Conservation (phyloP, 2,113 vertebrate genomes). For the Psilopsiagon aymara region DNA sequence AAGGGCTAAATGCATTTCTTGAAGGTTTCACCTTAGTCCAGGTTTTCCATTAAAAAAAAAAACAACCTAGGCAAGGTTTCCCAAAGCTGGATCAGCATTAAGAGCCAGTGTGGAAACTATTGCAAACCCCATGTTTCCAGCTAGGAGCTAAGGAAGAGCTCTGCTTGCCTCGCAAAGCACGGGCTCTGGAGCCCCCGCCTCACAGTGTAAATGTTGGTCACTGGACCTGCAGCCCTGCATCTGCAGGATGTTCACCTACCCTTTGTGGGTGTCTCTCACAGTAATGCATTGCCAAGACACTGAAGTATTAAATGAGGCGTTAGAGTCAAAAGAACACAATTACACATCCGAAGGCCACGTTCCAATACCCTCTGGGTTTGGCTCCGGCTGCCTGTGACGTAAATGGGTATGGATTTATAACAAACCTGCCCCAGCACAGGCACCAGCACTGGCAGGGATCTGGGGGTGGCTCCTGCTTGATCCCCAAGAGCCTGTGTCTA, state of each 20-base stretch:
- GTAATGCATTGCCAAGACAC: background rate
- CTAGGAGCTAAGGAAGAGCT: background rate
- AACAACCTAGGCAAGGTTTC: background rate
- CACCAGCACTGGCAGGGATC: background rate
- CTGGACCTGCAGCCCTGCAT: background rate
- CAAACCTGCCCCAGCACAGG: background rate
- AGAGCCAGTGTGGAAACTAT: background rate
- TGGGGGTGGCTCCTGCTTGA: background rate
- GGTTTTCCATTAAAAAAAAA: background rate
- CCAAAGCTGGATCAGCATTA: background rate
- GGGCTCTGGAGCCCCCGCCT: background rate
- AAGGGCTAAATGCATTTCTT: background rate
- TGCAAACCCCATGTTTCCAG: background rate
- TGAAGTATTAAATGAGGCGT: background rate
- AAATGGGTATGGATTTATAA: background rate
- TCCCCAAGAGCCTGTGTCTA: accelerated
- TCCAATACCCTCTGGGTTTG: background rate
- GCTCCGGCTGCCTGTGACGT: background rate
- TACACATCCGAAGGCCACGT: background rate
- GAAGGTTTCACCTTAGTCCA: background rate
- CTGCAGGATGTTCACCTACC: too few relatives aligned
- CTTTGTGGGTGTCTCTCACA: background rate
- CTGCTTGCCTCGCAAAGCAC: accelerated
- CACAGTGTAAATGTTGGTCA: background rate
- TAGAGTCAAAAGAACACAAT: background rate